phyloP scores from a whole-genome alignment of 2,113 vertebrate genomes.

The Gopherus evgoodei region DNA sequence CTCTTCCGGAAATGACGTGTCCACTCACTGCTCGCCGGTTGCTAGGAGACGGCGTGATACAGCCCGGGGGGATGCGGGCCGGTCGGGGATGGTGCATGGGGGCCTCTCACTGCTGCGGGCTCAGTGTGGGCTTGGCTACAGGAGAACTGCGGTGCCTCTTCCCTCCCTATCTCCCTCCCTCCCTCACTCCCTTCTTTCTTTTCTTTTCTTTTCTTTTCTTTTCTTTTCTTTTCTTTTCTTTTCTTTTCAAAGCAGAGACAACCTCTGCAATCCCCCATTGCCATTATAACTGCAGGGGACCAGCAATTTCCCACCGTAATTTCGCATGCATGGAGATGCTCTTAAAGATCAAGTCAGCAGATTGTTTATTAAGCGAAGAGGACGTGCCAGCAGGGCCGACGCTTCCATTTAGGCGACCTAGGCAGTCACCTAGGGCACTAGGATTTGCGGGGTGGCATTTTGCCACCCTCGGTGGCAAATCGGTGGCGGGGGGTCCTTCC shows the following conservation, averaged over 20 bases:
- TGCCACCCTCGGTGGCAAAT: too few relatives aligned
- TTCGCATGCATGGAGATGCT: too few relatives aligned
- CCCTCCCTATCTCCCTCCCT: background rate
- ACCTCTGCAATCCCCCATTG: background rate
- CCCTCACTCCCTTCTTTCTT: background rate
- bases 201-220: background rate
- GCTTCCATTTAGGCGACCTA: too few relatives aligned
- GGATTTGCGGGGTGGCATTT: too few relatives aligned
- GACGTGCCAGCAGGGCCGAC: background rate
- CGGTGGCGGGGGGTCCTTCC: too few relatives aligned
- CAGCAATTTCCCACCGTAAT: accelerated
- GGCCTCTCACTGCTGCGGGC: background rate
- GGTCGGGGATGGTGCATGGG: background rate
- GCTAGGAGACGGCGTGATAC: constrained; percentile 79
- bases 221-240: background rate
- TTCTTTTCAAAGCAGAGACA: too few relatives aligned
- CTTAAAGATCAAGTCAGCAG: background rate
- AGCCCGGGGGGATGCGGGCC: constrained; percentile 21
- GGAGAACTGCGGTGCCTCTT: too few relatives aligned
- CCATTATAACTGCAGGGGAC: background rate
- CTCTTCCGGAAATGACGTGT: constrained; percentile 81
- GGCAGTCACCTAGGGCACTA: too few relatives aligned
- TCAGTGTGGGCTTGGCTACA: background rate
- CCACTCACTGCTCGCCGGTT: constrained; percentile 62
- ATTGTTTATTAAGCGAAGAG: background rate